These are phyloP conservation scores for Plemyria rubiginata DNA, from an alignment of 2,888 invertebrate genomes.

Conservation along the genomic window DNA sequence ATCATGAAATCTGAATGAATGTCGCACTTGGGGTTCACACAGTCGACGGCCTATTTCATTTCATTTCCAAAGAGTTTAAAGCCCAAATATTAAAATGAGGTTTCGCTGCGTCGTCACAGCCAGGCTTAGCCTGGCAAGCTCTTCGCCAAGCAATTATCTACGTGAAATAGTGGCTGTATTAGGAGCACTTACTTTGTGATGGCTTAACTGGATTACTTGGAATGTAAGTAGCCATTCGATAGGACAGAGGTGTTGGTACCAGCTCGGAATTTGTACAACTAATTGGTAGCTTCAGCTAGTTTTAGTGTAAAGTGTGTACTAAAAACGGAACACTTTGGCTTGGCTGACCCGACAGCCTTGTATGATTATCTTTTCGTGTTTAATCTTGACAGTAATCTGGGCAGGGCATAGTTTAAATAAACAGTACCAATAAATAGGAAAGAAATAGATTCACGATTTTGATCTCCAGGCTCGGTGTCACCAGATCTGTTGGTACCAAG, in stretches of 20 bases:
- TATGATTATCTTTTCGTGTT: neutral
- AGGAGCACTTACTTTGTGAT: constrained; percentile 75
- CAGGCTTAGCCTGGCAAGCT: constrained; percentile 60
- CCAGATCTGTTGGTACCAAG: too few relatives aligned
- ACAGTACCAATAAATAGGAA: too few relatives aligned
- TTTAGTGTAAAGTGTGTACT: neutral
- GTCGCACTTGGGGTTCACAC: too few relatives aligned
- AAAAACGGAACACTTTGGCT: neutral
- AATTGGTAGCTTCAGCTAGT: constrained; percentile 21
- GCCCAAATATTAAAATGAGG: constrained; percentile 52
- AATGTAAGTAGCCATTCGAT: constrained; percentile 69
- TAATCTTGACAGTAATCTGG: too few relatives aligned
- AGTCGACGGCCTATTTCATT: too few relatives aligned
- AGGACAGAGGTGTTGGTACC: constrained; percentile 30
- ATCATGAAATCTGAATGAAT: too few relatives aligned
- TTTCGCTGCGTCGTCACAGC: constrained; percentile 54
- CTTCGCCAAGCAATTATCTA: constrained; percentile 79
- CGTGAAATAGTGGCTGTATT: constrained; percentile 78
- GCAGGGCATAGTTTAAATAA: too few relatives aligned
- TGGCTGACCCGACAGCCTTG: neutral
- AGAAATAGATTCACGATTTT: too few relatives aligned
- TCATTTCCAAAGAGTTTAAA: constrained; percentile 32
- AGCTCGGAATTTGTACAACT: constrained; percentile 20
- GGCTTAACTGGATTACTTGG: constrained; percentile 73
- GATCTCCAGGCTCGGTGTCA: too few relatives aligned